Evolutionary conservation across 2,113 vertebrate genomes (phyloP), one percentile per base, ranked within the genome.

Genomic region (Xenopus laevis): DNA sequence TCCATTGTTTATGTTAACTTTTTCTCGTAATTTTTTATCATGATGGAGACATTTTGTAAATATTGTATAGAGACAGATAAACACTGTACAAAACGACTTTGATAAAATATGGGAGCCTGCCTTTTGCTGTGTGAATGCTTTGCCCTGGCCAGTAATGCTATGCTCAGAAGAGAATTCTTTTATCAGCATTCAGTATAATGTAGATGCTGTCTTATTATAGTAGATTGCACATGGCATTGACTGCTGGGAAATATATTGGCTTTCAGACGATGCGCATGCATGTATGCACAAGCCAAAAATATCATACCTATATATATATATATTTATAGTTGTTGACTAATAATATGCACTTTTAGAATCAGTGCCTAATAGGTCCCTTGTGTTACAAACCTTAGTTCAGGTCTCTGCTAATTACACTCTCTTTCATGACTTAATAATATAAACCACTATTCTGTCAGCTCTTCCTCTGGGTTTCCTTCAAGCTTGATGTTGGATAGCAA

Each of bases 1-100:
- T 82, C 81, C 80, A 83, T 85, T 87, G 84, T 83, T 85, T 84
- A 73, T 80, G 78, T 79, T 83, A 62, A 80, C 84, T 89, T 87
- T 87, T 87, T 90, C 83, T 89, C 86, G 88, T 84, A 75, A 75
- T 73, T 87, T 87, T 89, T 83, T 86, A 86, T 84, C 79, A 81
- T 77, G 71, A 80, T 61, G 7, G 74, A 79, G 78, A 89, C 82
- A 82, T 87, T 88, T 79, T 93, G 85, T 92, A 91, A 85, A 87
- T 86, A 83, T 52, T 89, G 83, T 92, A 90, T 82, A 91, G 86
- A 86, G 71, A 78, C 78, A 70, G 83, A 89, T 40, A 82, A 81
- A 82, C 79, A 63, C 62, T 90, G 83, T 91, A 85, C 83, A 86
- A 84, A 85, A 80, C 74, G 71, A 75, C 70, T 82, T 82, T 85